A percentile compares a stretch with the other conserved stretches of the same genome.
phyloP scores from a whole-genome alignment of 2,113 vertebrate genomes.

The Cephalopterus ornatus region DNA sequence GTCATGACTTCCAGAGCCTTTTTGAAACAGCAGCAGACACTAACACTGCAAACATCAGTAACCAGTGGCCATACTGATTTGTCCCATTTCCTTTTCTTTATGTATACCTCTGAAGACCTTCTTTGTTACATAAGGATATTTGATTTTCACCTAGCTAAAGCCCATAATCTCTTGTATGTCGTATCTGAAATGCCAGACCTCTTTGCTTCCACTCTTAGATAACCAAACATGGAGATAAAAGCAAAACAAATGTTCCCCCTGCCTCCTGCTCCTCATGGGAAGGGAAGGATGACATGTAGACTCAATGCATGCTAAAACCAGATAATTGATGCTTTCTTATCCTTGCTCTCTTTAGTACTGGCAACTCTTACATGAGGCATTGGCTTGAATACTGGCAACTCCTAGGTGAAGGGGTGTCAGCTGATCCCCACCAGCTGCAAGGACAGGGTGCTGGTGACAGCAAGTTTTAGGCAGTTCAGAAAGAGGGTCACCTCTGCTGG shows the following conservation, averaged over 20 bases:
- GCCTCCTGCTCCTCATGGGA: fast-evolving
- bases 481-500: neutral
- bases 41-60: neutral
- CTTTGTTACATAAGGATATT: neutral
- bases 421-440: neutral
- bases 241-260: neutral
- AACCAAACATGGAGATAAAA: neutral
- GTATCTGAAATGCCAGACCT: neutral
- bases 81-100: neutral
- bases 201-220: neutral
- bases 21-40: neutral
- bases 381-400: neutral
- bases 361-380: fast-evolving
- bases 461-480: neutral
- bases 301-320: neutral
- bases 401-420: fast-evolving
- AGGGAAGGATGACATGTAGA: neutral
- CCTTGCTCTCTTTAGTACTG: neutral
- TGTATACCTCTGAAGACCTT: neutral
- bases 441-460: no score
- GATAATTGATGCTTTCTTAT: neutral
- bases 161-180: fast-evolving
- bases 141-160: neutral
- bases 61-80: neutral
- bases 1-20: neutral